These are phyloP conservation scores for Cyprinella venusta DNA, from an alignment of 2,797 vertebrate genomes.

Conservation along the genomic window DNA sequence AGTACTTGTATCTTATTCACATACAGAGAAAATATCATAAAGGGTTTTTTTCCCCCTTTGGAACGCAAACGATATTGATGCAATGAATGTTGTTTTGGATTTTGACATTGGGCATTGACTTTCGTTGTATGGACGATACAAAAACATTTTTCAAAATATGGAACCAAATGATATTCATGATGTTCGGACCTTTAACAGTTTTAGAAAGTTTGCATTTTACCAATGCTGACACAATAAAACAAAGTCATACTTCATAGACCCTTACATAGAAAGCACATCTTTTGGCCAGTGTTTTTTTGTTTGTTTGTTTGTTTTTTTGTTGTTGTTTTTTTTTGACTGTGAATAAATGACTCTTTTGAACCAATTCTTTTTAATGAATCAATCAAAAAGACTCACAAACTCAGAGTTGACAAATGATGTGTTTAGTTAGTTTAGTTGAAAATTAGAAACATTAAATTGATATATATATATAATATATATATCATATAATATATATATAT, in stretches of 20 bases:
- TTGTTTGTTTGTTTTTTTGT: no score
- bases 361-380: neutral
- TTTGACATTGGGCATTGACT: neutral
- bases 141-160: no score
- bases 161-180: neutral
- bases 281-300: neutral
- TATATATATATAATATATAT: no score
- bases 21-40: neutral
- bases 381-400: neutral
- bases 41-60: neutral
- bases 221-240: neutral
- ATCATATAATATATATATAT: no score
- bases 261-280: neutral
- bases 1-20: neutral
- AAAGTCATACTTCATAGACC: neutral
- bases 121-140: neutral
- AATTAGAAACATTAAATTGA: neutral
- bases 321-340: no score
- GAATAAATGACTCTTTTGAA: neutral
- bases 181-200: neutral
- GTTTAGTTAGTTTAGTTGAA: neutral
- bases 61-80: neutral
- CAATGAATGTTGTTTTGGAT: neutral
- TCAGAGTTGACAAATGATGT: neutral
- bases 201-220: neutral